phyloP scores from a whole-genome alignment of 2,888 invertebrate genomes.

The Apodemia mormo region DNA sequence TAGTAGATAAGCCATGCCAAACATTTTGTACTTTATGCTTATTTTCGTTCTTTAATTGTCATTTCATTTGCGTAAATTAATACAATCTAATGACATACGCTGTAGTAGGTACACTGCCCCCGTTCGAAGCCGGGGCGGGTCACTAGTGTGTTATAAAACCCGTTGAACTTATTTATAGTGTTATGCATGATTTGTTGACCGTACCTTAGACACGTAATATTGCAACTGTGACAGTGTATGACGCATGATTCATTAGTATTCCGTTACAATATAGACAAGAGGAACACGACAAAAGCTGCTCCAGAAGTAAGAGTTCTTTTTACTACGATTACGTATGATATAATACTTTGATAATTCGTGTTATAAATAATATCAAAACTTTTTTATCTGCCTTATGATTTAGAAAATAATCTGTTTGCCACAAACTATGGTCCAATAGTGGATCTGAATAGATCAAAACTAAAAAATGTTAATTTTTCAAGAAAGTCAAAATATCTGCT shows the following conservation, averaged over 20 bases:
- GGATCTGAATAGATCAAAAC: too few relatives aligned
- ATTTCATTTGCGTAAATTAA: too few relatives aligned
- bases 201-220: neutral
- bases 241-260: slow-evolving; percentile 6
- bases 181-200: neutral
- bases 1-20: too few relatives aligned
- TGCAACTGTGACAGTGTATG: neutral
- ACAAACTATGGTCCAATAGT: too few relatives aligned
- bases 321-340: neutral
- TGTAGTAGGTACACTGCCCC: too few relatives aligned
- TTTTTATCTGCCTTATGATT: neutral
- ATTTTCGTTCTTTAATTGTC: too few relatives aligned
- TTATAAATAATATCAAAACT: neutral
- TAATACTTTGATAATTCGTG: too few relatives aligned
- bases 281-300: neutral
- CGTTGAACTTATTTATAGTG: neutral
- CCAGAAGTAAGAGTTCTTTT: slow-evolving; percentile 4
- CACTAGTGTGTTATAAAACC: neutral
- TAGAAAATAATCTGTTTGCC: neutral
- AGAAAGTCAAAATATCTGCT: too few relatives aligned
- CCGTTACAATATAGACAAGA: neutral
- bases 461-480: too few relatives aligned
- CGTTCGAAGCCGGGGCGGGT: neutral
- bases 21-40: too few relatives aligned
- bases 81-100: too few relatives aligned